Evolutionary conservation across 2,888 invertebrate genomes (phyloP), one percentile per base, ranked within the genome.

Genomic region (Cordilura impudica): DNA sequence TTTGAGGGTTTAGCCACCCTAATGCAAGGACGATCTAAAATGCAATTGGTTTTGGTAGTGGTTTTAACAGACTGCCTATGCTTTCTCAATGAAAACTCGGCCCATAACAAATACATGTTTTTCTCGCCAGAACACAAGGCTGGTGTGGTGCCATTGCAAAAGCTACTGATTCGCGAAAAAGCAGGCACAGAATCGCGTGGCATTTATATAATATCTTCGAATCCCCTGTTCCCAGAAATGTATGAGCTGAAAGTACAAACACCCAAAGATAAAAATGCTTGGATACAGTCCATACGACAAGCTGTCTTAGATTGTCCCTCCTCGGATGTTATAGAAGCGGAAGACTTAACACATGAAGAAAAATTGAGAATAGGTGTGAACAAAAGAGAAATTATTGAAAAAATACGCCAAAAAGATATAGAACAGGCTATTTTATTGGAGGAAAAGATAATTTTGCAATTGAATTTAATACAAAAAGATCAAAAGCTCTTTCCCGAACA

Each of bases 111-210:
- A 87, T 97, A 97, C 87, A 93, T 95, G 2, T 98, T 98, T 91
- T 96, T 96, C 87, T 95, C 97, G 81, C 97, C 97, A 49, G 98
- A 98, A 89, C 97, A 96, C 90, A 98, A 98, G 95, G 96, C 97
- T 60, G 97, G 98, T 81, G 97, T 98, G 67, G 96, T 98, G 12
- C 96, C 98, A 0, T 92, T 98, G 69, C 96, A 96, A 88, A 97
- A 97, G 88, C 90, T 98, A 66, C 91, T 98, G 71, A 97, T 98
- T 6, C 92, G 98, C 16, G 98, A 98, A 90, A 98, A 98, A 88
- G 97, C 98, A 0, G 97, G 97, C 66, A 95, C 95, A 70, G 96
- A 96, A 86, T 94, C 94, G 2, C 92, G 95, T 3, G 96, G 97
- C 0, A 94, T 98, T 85, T 98, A 98, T 90, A 93, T 98, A 69